A percentile compares a stretch with the other conserved stretches of the same genome.
These are phyloP conservation scores for Triops cancriformis DNA, from an alignment of 1,140 invertebrate species.

Conservation along the genomic window DNA sequence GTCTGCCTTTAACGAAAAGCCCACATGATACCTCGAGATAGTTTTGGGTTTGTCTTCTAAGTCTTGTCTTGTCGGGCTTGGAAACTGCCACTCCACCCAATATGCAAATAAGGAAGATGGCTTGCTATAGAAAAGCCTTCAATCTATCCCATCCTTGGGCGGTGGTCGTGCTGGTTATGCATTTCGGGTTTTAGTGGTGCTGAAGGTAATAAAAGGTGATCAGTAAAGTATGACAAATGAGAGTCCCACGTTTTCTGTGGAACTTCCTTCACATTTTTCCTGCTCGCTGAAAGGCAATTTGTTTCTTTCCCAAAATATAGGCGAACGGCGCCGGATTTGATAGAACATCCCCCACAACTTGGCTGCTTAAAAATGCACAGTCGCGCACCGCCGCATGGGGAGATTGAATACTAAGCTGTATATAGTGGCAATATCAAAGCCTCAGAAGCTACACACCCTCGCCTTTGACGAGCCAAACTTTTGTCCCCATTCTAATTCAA, in stretches of 20 bases:
- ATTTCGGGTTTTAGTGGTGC: conserved; percentile 7
- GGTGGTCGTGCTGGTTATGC: not conserved
- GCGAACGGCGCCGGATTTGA: not conserved
- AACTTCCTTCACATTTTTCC: not conserved
- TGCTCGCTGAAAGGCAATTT: not conserved
- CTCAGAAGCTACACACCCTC: not conserved
- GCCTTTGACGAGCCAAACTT: not conserved
- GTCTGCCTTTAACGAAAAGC: conserved; percentile 4
- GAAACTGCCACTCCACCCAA: conserved; percentile 3
- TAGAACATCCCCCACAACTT: not conserved
- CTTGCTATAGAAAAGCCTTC: conserved; percentile 6
- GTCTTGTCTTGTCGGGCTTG: not conserved
- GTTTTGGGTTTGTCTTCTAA: not conserved
- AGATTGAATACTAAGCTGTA: conserved; percentile 11
- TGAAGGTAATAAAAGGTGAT: conserved; percentile 11
- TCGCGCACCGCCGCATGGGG: not conserved
- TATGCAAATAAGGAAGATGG: conserved; percentile 6
- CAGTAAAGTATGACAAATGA: conserved; percentile 10
- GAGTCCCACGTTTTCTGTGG: conserved; percentile 1
- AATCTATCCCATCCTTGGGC: conserved; percentile 9
- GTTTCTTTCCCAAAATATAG: not conserved
- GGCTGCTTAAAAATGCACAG: not conserved
- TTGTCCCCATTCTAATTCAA: not conserved
- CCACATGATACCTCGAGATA: conserved; percentile 13
- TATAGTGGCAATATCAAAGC: not conserved